Percentiles rank a stretch among this genome's conserved stretches.
phyloP scores from a whole-genome alignment of 2,113 vertebrate genomes.

The Pelmatolapia mariae region DNA sequence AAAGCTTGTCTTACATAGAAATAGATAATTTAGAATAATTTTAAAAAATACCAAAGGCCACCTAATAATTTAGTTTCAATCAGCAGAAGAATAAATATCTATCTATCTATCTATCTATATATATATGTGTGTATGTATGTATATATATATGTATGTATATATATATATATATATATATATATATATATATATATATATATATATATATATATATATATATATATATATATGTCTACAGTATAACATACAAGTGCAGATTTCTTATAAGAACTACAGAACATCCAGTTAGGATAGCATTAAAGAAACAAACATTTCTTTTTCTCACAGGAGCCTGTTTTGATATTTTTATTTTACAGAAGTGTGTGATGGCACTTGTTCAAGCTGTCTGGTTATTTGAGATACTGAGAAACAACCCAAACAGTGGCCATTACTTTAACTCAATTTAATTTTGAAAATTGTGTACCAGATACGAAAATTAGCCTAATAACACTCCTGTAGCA shows the following conservation, averaged over 20 bases:
- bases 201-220: fast-evolving
- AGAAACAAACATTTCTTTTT: background rate
- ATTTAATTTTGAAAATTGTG: background rate
- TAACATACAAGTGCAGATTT: background rate
- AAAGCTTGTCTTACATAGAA: background rate
- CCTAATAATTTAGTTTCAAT: background rate
- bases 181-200: fast-evolving
- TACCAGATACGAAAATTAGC: background rate
- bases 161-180: fast-evolving
- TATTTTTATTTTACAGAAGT: background rate
- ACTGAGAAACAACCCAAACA: background rate
- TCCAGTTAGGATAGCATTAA: background rate
- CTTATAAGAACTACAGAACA: background rate
- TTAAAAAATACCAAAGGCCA: background rate
- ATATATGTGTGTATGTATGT: no score
- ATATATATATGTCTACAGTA: fast-evolving
- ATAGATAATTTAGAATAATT: background rate
- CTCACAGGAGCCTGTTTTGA: background rate
- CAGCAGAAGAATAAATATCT: background rate
- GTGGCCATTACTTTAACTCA: background rate
- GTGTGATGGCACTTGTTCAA: background rate
- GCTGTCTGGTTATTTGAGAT: background rate
- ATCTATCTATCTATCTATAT: background rate
- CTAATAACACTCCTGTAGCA: background rate
- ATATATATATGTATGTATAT: background rate